Conservation (phyloP, 2,113 vertebrate genomes). For the Stigmatopora nigra region DNA sequence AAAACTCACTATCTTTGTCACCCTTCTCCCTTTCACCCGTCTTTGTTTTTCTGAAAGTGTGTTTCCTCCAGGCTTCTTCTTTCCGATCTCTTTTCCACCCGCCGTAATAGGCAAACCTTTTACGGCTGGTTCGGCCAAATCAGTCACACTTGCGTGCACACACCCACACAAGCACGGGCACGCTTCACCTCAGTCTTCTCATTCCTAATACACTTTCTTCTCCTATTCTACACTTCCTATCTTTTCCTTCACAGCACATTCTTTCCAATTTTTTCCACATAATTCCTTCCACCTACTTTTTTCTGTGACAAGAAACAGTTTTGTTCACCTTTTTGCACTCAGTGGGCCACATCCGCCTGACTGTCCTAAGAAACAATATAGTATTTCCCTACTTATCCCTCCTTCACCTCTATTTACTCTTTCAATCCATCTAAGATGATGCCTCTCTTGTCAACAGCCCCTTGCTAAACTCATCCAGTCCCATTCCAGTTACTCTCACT, state of each 20-base stretch:
- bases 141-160: constrained; percentile 50
- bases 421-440: constrained; percentile 38
- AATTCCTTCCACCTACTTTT: constrained; percentile 9
- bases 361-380: constrained; percentile 39
- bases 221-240: constrained; percentile 22
- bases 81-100: constrained; percentile 48
- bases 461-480: constrained; percentile 13
- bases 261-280: constrained; percentile 39
- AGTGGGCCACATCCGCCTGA: constrained; percentile 26
- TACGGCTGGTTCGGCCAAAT: constrained; percentile 50
- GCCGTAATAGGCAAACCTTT: constrained; percentile 55
- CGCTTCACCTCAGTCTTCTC: constrained; percentile 26
- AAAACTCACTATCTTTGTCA: constrained; percentile 27
- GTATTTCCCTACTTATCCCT: constrained; percentile 46
- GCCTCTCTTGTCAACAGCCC: constrained; percentile 17
- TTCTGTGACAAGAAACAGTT: constrained; percentile 16
- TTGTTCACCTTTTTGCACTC: constrained; percentile 25
- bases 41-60: constrained; percentile 39
- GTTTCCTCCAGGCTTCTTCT: constrained; percentile 53
- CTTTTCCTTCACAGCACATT: constrained; percentile 39
- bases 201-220: constrained; percentile 30
- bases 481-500: constrained; percentile 2
- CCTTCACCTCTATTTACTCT: constrained; percentile 57
- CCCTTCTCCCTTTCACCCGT: constrained; percentile 12
- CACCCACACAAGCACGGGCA: neutral